Percentiles rank a stretch among this genome's conserved stretches.
Conservation (phyloP, 2,888 invertebrate species). For the Chloroclysta siterata region DNA sequence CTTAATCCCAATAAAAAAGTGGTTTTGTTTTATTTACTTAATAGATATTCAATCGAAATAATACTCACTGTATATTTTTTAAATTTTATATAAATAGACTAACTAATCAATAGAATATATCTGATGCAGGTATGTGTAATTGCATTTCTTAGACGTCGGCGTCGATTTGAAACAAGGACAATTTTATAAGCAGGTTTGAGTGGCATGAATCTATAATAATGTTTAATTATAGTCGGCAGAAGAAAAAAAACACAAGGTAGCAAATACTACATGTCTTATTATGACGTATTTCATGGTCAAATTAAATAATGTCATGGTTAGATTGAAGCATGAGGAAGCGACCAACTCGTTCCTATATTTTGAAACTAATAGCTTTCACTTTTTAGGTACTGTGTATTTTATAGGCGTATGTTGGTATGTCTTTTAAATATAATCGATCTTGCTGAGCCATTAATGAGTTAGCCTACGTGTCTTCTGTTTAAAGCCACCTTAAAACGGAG, state of each 20-base stretch:
- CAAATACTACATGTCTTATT: background rate
- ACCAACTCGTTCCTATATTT: constrained; percentile 23
- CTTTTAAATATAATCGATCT: background rate
- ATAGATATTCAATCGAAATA: too few relatives aligned
- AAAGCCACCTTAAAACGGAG: background rate
- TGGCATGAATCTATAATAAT: background rate
- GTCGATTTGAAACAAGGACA: too few relatives aligned
- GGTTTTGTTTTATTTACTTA: too few relatives aligned
- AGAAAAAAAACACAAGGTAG: background rate
- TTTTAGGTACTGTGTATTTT: background rate
- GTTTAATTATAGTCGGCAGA: background rate
- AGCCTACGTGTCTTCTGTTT: background rate
- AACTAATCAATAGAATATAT: too few relatives aligned
- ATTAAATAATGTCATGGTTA: constrained; percentile 37
- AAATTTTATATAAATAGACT: too few relatives aligned
- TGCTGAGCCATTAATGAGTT: background rate
- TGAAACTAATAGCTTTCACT: constrained; percentile 31
- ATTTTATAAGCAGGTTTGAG: too few relatives aligned
- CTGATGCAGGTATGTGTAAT: too few relatives aligned
- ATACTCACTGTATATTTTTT: too few relatives aligned
- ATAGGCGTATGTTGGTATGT: background rate
- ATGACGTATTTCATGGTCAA: constrained; percentile 16
- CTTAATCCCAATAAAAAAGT: too few relatives aligned
- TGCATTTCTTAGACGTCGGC: too few relatives aligned
- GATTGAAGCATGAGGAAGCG: constrained; percentile 31